These are phyloP conservation scores for Onychostruthus taczanowskii DNA, from an alignment of 2,113 vertebrate genomes.

Conservation along the genomic window DNA sequence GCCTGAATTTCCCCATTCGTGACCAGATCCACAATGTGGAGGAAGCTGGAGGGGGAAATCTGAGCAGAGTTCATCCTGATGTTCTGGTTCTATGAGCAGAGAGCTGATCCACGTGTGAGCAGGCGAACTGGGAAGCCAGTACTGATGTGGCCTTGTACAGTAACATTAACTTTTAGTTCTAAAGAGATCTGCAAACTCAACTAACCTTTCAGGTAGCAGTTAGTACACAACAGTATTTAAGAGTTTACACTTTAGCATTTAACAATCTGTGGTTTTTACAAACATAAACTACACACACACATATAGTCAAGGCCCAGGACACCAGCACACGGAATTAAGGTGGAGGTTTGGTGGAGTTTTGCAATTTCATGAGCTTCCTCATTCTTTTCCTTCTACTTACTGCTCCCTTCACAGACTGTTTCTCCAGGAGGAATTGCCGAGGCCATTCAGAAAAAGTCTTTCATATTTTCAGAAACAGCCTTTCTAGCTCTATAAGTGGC, in stretches of 20 bases:
- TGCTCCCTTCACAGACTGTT: not conserved
- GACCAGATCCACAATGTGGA: not conserved
- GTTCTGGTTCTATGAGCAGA: not conserved
- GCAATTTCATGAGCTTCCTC: not conserved
- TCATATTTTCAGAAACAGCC: not conserved
- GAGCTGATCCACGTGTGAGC: not conserved
- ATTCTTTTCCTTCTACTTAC: not conserved
- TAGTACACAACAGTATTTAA: not conserved
- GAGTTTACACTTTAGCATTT: not conserved
- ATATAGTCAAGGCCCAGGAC: not conserved
- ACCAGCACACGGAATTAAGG: not conserved
- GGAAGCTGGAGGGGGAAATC: not conserved
- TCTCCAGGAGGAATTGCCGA: not conserved
- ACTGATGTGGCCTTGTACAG: not conserved
- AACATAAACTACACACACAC: not conserved
- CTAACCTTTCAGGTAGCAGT: not conserved
- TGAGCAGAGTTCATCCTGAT: not conserved
- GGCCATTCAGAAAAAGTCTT: not conserved
- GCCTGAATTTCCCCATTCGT: not conserved
- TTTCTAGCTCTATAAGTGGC: not conserved
- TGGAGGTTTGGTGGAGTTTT: not conserved
- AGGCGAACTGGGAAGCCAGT: not conserved
- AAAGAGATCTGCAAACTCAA: not conserved
- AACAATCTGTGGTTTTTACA: not conserved
- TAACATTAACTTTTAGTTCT: not conserved